A percentile compares a stretch with the other conserved stretches of the same genome.
These are phyloP conservation scores for Oreochromis tanganicae DNA, from an alignment of 2,113 vertebrate genomes.

Conservation along the genomic window DNA sequence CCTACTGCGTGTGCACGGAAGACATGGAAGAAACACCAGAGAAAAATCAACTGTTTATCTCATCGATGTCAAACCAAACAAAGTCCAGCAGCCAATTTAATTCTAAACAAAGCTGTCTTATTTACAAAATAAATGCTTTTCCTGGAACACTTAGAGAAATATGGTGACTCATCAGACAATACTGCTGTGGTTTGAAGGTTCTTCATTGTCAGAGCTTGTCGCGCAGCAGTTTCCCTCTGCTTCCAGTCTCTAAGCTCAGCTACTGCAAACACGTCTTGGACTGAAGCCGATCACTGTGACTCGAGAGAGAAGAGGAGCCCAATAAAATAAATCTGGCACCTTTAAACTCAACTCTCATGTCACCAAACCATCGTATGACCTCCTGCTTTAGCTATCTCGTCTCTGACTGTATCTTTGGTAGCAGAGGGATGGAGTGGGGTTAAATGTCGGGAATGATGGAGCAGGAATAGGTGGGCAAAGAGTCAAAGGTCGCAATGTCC, in stretches of 20 bases:
- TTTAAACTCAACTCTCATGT: neutral
- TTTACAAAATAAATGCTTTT: neutral
- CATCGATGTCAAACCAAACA: neutral
- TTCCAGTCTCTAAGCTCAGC: neutral
- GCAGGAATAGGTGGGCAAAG: too few relatives aligned
- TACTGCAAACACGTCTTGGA: neutral
- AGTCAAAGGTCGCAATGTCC: neutral
- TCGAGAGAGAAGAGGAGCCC: neutral
- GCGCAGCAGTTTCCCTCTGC: neutral
- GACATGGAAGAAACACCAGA: neutral
- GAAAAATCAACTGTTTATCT: neutral
- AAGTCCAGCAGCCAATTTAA: neutral
- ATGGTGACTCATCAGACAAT: neutral
- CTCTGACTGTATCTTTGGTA: slow-evolving; percentile 18
- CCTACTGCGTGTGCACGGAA: neutral
- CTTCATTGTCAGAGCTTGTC: neutral
- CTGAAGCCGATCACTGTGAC: neutral
- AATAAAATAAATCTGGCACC: neutral
- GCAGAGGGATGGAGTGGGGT: neutral
- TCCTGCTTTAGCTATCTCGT: neutral
- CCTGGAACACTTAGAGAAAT: neutral
- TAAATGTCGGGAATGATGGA: neutral
- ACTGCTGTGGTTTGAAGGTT: neutral
- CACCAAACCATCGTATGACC: neutral
- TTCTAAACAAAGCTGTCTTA: neutral